Conservation (phyloP, 2,797 vertebrate species). For the Corythornis leucogaster region DNA sequence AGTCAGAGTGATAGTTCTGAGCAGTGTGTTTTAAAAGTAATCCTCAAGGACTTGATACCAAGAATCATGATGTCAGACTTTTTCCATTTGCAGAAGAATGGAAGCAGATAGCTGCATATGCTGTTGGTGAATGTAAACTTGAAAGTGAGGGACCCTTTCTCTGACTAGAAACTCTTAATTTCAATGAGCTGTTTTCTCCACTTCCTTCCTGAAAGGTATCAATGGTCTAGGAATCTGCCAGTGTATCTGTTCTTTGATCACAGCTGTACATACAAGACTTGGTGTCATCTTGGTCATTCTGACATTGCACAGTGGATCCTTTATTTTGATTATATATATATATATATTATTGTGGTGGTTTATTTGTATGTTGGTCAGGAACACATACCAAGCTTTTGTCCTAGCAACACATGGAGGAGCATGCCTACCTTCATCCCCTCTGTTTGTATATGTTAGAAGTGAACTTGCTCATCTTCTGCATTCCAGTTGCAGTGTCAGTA, state of each 20-base stretch:
- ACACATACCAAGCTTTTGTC: not conserved
- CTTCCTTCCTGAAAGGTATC: not conserved
- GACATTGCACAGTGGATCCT: not conserved
- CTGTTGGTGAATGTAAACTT: not conserved
- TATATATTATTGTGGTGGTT: not conserved
- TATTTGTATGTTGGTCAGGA: accelerated
- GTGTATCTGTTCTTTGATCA: not conserved
- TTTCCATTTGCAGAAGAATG: not conserved
- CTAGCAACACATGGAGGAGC: not conserved
- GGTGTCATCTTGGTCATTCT: not conserved
- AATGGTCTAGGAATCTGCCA: not conserved
- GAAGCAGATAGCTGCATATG: not conserved
- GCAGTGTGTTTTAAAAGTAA: not conserved
- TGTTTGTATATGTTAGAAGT: not conserved
- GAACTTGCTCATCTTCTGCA: not conserved
- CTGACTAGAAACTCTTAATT: not conserved
- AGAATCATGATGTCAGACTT: not conserved
- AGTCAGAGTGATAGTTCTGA: not conserved
- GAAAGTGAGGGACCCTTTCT: not conserved
- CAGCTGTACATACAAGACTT: not conserved
- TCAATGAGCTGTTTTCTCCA: not conserved
- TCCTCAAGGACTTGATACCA: not conserved
- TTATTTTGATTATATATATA: not conserved
- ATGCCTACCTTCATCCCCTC: not conserved
- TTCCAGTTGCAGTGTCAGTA: not conserved